Evolutionary conservation across 2,888 invertebrate genomes (phyloP).

Genomic region (Troides aeacus): DNA sequence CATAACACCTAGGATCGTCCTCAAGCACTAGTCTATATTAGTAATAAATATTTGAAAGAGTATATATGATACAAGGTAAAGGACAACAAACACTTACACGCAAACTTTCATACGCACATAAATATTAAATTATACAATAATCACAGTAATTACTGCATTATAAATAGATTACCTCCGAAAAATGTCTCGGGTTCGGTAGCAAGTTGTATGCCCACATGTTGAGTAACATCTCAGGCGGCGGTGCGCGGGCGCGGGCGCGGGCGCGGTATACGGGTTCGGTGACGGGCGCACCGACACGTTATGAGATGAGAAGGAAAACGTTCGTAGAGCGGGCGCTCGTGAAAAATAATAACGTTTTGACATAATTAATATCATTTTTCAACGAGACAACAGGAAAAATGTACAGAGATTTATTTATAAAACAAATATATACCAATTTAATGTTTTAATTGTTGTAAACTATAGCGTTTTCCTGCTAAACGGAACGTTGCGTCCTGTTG

Average conservation of each 20-base stretch:
- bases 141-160: too few species aligned
- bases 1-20: too few species aligned
- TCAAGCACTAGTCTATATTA: too few species aligned
- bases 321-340: conserved; percentile 1
- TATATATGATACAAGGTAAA: too few species aligned
- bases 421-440: conserved; percentile 9
- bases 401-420: conserved; percentile 27
- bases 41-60: too few species aligned
- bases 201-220: conserved; percentile 39
- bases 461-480: conserved; percentile 11
- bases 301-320: conserved; percentile 25
- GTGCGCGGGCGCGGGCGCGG: not conserved
- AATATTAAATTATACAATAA: too few species aligned
- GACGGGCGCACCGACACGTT: not conserved
- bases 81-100: too few species aligned
- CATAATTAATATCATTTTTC: conserved; percentile 40
- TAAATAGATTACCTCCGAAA: conserved; percentile 36
- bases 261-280: not conserved
- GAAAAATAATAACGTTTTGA: conserved; percentile 33
- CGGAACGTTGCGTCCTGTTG: conserved; percentile 14
- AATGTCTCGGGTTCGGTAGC: conserved; percentile 35
- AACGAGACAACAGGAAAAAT: conserved; percentile 40
- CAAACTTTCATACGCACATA: too few species aligned
- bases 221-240: conserved; percentile 34
- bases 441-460: conserved; percentile 24